Evolutionary conservation across 1,140 invertebrate genomes (phyloP).

Genomic region (Leptinotarsa undecemlineata): DNA sequence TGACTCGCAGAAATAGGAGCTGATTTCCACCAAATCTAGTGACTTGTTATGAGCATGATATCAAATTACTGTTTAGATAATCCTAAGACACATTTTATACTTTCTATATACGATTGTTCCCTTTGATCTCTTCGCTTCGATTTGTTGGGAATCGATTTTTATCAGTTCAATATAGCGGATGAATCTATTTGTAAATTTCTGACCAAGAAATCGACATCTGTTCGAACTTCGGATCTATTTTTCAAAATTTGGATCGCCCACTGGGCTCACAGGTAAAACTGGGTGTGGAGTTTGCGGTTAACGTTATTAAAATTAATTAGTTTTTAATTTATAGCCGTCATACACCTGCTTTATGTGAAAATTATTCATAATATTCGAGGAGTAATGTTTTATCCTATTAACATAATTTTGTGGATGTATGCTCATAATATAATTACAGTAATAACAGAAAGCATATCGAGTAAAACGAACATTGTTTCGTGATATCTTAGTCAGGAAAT

Average conservation of each 20-base stretch:
- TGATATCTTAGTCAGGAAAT: background rate
- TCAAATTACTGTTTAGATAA: too few species aligned
- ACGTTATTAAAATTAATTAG: constrained; percentile 28
- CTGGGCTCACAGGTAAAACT: constrained; percentile 20
- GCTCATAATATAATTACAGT: constrained; percentile 11
- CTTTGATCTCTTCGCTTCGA: too few species aligned
- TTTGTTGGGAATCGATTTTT: too few species aligned
- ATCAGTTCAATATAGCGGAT: too few species aligned
- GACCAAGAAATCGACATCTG: constrained; percentile 8
- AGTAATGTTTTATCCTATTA: constrained; percentile 17
- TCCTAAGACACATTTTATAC: too few species aligned
- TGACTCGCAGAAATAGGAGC: too few species aligned
- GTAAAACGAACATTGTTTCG: background rate
- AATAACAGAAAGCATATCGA: constrained; percentile 24
- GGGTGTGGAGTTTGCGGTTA: constrained; percentile 30
- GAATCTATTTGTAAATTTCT: background rate
- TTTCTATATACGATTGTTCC: too few species aligned
- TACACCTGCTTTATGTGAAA: constrained; percentile 28
- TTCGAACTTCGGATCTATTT: constrained; percentile 15
- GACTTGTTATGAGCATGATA: too few species aligned
- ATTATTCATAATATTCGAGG: constrained; percentile 25
- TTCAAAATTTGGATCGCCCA: constrained; percentile 26
- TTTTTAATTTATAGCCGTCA: constrained; percentile 31
- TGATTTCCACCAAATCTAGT: too few species aligned
- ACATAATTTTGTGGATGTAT: constrained; percentile 15